Evolutionary conservation across 2,797 vertebrate genomes (phyloP), one percentile per base, ranked within the genome.

Genomic region (Tadarida brasiliensis): DNA sequence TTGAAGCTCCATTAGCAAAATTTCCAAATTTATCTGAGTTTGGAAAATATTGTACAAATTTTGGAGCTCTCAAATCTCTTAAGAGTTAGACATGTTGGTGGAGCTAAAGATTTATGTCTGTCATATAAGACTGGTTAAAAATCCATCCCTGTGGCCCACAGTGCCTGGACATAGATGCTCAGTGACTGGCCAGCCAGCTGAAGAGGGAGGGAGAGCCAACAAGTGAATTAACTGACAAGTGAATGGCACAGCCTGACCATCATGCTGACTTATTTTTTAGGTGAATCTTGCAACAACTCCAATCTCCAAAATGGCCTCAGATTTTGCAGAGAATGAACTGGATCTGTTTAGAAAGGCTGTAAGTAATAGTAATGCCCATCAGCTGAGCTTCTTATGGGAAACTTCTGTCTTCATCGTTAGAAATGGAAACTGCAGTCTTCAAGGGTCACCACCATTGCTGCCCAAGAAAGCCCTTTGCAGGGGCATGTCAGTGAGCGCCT

Each of bases 271-370:
- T 76, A 19, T 59, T 88, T 96, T 96, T 14, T 97, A 99, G 99
- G 99, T 99, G 71, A 99, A 99, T 97, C 98, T 99, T 98, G 98
- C 99, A 0, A 99, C 99, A 95, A 99, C 99, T 0, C 98, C 99
- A 56, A 67, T 99, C 97, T 99, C 99, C 92, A 99, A 99, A 97
- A 99, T 99, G 99, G 99, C 99, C 0, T 99, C 99, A 2, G 99
- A 99, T 98, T 99, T 99, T 95, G 98, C 99, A 0, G 99, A 99
- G 97, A 99, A 98, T 16, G 99, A 99, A 87, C 97, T 99, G 91
- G 99, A 99, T 97, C 97, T 99, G 77, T 99, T 99, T 96, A 99
- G 98, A 94, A 99, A 99, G 99, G 99, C 99, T 0, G 99, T 99
- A 97, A 99, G 99, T 98, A 86, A 10, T 15, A 16, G 26, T 19